Evolutionary conservation across 2,797 vertebrate genomes (phyloP).

Genomic region (Melanotaenia maccullochi): DNA sequence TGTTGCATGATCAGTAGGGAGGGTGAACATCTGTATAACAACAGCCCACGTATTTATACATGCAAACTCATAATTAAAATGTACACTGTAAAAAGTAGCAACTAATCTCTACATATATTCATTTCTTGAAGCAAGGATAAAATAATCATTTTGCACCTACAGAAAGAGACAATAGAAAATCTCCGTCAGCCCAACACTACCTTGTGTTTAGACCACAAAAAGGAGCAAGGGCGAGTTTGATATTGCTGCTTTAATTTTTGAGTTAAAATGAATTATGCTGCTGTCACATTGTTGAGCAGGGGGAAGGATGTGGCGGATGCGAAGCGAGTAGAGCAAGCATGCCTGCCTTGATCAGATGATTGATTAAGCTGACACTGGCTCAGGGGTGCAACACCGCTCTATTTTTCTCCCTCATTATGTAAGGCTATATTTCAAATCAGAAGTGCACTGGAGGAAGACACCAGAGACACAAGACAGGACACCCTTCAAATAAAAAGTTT

Average conservation of each 20-base stretch:
- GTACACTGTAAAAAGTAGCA: neutral
- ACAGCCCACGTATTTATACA: neutral
- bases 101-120: neutral
- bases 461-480: conserved; percentile 81
- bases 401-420: conserved; percentile 86
- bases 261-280: conserved; percentile 86
- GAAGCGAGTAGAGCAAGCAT: conserved; percentile 77
- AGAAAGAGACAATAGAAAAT: neutral
- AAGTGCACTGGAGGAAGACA: conserved; percentile 83
- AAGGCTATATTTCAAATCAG: conserved; percentile 88
- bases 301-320: conserved; percentile 80
- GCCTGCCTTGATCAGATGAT: conserved; percentile 89
- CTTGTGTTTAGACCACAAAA: conserved; percentile 71
- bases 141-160: conserved; percentile 2
- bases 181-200: conserved; percentile 30
- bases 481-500: conserved; percentile 83
- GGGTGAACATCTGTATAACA: conserved; percentile 12
- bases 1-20: conserved; percentile 58
- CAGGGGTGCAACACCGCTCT: conserved; percentile 81
- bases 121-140: neutral
- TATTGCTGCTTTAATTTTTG: conserved; percentile 79
- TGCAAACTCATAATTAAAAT: conserved; percentile 5
- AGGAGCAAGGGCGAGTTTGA: conserved; percentile 81
- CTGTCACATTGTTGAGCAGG: conserved; percentile 80
- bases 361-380: conserved; percentile 88